phyloP scores from a whole-genome alignment of 2,797 vertebrate species.

The Anguilla anguilla region DNA sequence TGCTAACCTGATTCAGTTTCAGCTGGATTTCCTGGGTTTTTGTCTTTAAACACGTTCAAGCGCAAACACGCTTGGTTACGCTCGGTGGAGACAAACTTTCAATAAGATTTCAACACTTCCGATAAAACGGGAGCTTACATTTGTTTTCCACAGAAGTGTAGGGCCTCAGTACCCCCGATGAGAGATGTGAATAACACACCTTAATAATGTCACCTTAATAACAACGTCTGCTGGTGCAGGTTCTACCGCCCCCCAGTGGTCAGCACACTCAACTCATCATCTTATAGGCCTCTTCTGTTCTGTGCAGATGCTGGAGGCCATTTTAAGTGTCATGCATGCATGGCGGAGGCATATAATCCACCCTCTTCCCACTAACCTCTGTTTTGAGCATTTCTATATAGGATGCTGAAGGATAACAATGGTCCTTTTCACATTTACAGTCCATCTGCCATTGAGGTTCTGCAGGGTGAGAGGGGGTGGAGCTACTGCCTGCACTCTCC shows the following conservation, averaged over 20 bases:
- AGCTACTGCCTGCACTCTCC: background rate
- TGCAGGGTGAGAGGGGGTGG: background rate
- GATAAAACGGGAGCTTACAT: background rate
- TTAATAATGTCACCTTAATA: background rate
- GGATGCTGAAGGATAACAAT: background rate
- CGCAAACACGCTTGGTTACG: background rate
- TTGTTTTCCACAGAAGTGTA: background rate
- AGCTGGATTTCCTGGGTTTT: background rate
- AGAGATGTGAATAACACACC: background rate
- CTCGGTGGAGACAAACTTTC: background rate
- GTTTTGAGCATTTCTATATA: background rate
- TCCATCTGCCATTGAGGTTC: background rate
- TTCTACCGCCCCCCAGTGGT: background rate
- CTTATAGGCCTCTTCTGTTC: background rate
- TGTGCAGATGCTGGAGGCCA: background rate
- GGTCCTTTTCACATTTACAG: background rate
- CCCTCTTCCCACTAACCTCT: background rate
- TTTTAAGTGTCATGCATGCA: background rate
- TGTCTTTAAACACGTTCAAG: background rate
- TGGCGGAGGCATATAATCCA: background rate
- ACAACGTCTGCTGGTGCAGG: background rate
- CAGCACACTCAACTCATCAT: background rate
- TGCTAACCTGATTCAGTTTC: background rate
- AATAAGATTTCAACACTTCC: background rate
- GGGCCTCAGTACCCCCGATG: background rate